Percentiles rank a stretch among this genome's conserved stretches.
phyloP scores from a whole-genome alignment of 2,797 vertebrate genomes.

The Sebastes miniatus region DNA sequence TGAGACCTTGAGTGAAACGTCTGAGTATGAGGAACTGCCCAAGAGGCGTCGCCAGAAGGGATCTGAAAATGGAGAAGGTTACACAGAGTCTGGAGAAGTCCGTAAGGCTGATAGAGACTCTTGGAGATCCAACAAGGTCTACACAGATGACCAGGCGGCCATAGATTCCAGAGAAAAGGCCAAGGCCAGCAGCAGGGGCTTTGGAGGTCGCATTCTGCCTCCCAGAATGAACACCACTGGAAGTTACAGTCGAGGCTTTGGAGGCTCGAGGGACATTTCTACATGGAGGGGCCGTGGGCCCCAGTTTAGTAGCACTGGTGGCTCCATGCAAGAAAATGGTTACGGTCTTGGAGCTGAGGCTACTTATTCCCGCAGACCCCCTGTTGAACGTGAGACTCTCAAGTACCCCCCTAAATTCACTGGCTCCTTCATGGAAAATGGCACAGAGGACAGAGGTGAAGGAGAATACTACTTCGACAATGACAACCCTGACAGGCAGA shows the following conservation, averaged over 20 bases:
- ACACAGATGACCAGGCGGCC: slow-evolving; percentile 85
- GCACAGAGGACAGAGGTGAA: slow-evolving; percentile 86
- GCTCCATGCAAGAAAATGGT: slow-evolving; percentile 88
- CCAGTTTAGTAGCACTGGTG: slow-evolving; percentile 68
- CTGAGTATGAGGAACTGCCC: slow-evolving; percentile 96
- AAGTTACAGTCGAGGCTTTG: slow-evolving; percentile 85
- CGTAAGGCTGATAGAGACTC: slow-evolving; percentile 91
- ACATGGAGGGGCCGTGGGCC: slow-evolving; percentile 88
- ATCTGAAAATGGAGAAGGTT: slow-evolving; percentile 85
- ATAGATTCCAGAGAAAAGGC: slow-evolving; percentile 84
- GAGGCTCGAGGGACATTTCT: slow-evolving; percentile 83
- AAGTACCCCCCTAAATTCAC: slow-evolving; percentile 86
- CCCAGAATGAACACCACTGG: slow-evolving; percentile 87
- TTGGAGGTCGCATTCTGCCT: slow-evolving; percentile 88
- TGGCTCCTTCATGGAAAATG: slow-evolving; percentile 83
- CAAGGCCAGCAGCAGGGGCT: slow-evolving; percentile 82
- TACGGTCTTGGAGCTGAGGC: slow-evolving; percentile 79
- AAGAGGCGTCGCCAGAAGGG: slow-evolving; percentile 93
- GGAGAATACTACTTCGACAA: slow-evolving; percentile 86
- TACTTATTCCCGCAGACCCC: slow-evolving; percentile 81
- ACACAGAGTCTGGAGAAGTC: slow-evolving; percentile 78
- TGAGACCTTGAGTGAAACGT: slow-evolving; percentile 94
- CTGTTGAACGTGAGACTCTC: slow-evolving; percentile 83
- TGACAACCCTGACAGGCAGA: slow-evolving; percentile 89
- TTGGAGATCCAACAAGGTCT: slow-evolving; percentile 94